Conservation (phyloP, 2,113 vertebrate genomes). For the Aphelocoma coerulescens region DNA sequence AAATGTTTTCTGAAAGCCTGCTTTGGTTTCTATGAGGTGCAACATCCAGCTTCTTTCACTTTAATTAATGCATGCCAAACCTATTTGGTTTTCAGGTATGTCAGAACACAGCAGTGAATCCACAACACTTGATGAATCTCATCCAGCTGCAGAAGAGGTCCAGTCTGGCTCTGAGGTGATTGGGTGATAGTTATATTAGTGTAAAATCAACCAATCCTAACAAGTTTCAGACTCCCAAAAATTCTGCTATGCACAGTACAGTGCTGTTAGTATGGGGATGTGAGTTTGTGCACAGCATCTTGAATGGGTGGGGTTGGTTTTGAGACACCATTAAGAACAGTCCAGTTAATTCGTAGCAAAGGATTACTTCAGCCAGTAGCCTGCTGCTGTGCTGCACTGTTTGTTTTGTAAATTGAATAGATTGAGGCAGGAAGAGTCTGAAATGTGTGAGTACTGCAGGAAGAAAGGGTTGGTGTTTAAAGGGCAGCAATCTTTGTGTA, state of each 20-base stretch:
- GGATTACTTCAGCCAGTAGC: neutral
- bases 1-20: neutral
- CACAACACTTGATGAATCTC: conserved; percentile 62
- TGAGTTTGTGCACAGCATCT: neutral
- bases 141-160: conserved; percentile 68
- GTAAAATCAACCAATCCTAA: conserved; percentile 17
- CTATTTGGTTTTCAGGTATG: conserved; percentile 78
- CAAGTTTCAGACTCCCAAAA: conserved; percentile 22
- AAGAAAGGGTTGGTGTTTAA: neutral
- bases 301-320: neutral
- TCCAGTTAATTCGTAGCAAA: neutral
- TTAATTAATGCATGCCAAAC: conserved; percentile 59
- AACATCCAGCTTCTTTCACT: neutral
- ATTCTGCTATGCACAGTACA: neutral
- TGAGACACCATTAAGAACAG: neutral
- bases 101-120: conserved; percentile 68
- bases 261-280: neutral
- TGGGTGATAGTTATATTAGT: conserved; percentile 27
- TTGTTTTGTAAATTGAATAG: neutral
- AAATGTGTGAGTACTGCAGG: neutral
- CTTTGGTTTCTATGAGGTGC: neutral
- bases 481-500: neutral
- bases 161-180: conserved; percentile 72
- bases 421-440: neutral
- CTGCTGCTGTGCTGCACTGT: neutral